A percentile compares a stretch with the other conserved stretches of the same genome.
These are phyloP conservation scores for Eurois occulta DNA, from an alignment of 2,888 invertebrate species.

Conservation along the genomic window DNA sequence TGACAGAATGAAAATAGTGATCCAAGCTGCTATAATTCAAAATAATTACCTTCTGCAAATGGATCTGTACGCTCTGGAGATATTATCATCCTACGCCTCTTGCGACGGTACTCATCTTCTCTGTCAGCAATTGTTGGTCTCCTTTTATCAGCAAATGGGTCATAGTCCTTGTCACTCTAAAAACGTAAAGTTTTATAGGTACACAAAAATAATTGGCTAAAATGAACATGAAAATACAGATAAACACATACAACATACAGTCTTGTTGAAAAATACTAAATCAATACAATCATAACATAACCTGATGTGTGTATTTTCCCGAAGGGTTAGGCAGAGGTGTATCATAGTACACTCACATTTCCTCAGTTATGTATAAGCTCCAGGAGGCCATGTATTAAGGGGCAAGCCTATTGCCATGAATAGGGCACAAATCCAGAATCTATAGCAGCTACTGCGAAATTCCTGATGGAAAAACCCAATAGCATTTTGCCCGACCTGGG, in stretches of 20 bases:
- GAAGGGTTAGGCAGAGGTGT: background rate
- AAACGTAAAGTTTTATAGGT: slow-evolving; percentile 55
- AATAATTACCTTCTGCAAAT: slow-evolving; percentile 97
- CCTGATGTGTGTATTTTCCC: background rate
- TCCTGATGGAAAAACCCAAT: background rate
- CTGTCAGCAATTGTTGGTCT: slow-evolving; percentile 98
- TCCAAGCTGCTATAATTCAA: background rate
- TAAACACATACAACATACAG: no score
- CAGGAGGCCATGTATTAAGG: background rate
- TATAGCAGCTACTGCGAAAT: background rate
- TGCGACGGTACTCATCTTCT: slow-evolving; percentile 98
- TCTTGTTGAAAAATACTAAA: background rate
- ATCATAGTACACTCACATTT: background rate
- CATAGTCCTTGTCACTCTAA: slow-evolving; percentile 97
- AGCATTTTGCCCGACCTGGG: background rate
- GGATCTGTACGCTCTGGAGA: slow-evolving; percentile 99
- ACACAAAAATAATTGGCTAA: background rate
- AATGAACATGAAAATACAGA: background rate
- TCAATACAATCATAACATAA: background rate
- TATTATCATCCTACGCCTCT: slow-evolving; percentile 96
- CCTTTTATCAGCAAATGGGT: slow-evolving; percentile 98
- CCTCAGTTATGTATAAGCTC: background rate
- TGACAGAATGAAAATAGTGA: no score
- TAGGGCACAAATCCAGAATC: background rate
- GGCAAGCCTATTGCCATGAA: background rate